A percentile compares a stretch with the other conserved stretches of the same genome.
phyloP scores from a whole-genome alignment of 37 sponge, comb jelly and placozoan genomes.

The Cliona cf. orientalis region DNA sequence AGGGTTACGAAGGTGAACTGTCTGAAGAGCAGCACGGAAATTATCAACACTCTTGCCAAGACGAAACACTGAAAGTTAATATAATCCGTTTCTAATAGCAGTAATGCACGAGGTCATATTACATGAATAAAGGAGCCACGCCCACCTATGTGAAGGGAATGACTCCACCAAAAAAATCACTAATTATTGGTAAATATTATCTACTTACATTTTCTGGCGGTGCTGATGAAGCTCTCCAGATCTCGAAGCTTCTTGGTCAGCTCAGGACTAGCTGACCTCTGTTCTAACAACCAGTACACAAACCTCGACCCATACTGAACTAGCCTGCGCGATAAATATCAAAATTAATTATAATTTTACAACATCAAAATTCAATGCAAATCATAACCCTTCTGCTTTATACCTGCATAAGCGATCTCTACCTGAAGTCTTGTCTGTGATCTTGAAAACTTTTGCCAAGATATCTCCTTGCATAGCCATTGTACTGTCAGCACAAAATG shows the following conservation, averaged over 20 bases:
- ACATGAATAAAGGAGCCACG: no score
- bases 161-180: no score
- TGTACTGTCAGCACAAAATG: no score
- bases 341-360: neutral
- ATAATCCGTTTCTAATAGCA: no score
- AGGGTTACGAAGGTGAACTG: constrained; percentile 68
- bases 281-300: constrained; percentile 55
- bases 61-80: constrained; percentile 86
- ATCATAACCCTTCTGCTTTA: neutral
- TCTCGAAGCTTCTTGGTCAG: constrained; percentile 30
- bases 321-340: constrained; percentile 24
- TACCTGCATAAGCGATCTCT: constrained; percentile 81
- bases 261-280: constrained; percentile 19
- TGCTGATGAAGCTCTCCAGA: constrained; percentile 66
- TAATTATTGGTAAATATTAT: no score
- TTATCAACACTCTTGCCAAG: constrained; percentile 80
- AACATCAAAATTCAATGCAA: neutral
- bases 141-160: no score
- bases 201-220: constrained; percentile 76
- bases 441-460: constrained; percentile 29
- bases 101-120: no score
- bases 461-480: neutral
- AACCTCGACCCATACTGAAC: constrained; percentile 75
- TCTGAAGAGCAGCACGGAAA: constrained; percentile 60
- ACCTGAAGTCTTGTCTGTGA: constrained; percentile 66